Evolutionary conservation across 2,113 vertebrate genomes (phyloP).

Genomic region (Cochlearius cochlearius): DNA sequence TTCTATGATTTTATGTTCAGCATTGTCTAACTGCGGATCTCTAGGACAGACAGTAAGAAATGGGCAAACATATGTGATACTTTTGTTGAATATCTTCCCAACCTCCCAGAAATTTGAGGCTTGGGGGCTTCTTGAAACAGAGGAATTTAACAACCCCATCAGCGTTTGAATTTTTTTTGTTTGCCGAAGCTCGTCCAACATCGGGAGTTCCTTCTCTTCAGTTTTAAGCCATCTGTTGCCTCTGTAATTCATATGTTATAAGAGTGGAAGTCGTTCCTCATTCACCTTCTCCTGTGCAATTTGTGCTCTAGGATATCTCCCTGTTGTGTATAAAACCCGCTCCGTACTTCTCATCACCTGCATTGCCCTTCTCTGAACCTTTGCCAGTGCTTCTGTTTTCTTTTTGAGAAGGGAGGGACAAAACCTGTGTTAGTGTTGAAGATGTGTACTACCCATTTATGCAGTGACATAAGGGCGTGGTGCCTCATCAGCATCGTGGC

Average conservation of each 20-base stretch:
- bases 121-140: background rate
- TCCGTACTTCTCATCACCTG: background rate
- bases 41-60: background rate
- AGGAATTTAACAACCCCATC: background rate
- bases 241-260: background rate
- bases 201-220: background rate
- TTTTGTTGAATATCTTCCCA: background rate
- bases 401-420: background rate
- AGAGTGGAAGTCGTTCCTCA: background rate
- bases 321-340: background rate
- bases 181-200: background rate
- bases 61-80: accelerated
- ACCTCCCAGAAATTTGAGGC: background rate
- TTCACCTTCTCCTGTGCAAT: background rate
- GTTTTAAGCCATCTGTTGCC: background rate
- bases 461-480: no score
- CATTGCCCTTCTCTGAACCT: background rate
- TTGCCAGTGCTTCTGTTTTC: background rate
- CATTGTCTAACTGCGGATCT: background rate
- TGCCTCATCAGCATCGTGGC: background rate
- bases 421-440: background rate
- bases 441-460: background rate
- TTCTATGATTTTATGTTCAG: no score
- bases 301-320: background rate
- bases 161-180: background rate